Base-by-base conservation (phyloP, 2,113 vertebrate species). In the Phoenicopterus ruber region DNA sequence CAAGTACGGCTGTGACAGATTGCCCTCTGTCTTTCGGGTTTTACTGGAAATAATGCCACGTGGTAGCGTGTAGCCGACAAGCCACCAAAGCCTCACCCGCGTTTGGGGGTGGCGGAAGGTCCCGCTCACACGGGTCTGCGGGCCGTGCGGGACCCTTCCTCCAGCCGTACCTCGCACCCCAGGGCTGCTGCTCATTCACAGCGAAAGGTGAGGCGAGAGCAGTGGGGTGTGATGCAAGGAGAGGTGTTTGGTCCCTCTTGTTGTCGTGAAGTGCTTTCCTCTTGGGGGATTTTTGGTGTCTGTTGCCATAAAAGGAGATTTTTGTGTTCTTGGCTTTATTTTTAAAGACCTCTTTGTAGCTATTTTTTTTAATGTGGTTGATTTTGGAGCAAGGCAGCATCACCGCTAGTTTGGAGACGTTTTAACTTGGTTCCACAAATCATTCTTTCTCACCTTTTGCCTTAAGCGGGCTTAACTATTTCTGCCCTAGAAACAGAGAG, bases 371-470 rank as follows among this genome's bases (percentile, higher is more conserved):
- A 3, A 29, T 15, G 15, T 2, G 24, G 49, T 40, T 49, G 67
- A 49, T 57, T 73, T 40, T 52, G 76, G 46, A 87, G 55, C 50
- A 49, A 54, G 70, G 11, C 57, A 54, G 59, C 36, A 32, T 49
- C 34, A 6, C 1, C 0, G 36, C 47, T 44, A 14, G 47, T 20
- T 26, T 66, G 70, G 50, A 55, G 58, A 38, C 18, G 1, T 22
- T 86, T 73, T 34, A 26, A 5, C 57, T 61, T 31, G 38, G 31
- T 87, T 88, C 73, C 57, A 49, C 47, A 28, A 12, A 28, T 32
- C 31, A 1, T 44, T 46, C 61, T 59, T 74, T 38, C 59, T 90
- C 88, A 89, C 96, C 96, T 86, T 83, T 77, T 92, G 96, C 94
- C 92, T 93, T 94, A 96, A 86, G 46, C 3, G 22, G 18, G 22